A percentile compares a stretch with the other conserved stretches of the same genome.
These are phyloP conservation scores for Copidosoma floridanum DNA, from an alignment of 1,140 invertebrate genomes.

Conservation along the genomic window DNA sequence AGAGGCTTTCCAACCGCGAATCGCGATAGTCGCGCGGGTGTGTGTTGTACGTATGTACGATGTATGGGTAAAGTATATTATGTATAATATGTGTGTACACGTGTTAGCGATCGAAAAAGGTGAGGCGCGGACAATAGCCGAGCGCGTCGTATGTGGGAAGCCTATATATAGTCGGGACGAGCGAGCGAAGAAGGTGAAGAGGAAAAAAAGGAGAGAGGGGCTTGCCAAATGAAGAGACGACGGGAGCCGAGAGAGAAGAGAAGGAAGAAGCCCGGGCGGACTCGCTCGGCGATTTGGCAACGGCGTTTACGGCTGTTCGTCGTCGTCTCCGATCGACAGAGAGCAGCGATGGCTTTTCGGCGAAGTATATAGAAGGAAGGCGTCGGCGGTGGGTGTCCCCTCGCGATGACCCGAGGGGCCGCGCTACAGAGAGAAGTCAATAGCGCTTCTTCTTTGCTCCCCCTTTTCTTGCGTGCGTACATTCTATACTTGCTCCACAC, in stretches of 20 bases:
- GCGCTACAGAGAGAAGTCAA: constrained; percentile 26
- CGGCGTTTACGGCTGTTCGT: constrained; percentile 45
- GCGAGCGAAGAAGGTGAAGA: constrained; percentile 15
- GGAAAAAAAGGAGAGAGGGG: constrained; percentile 12
- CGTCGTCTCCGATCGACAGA: constrained; percentile 27
- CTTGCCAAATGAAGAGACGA: constrained; percentile 35
- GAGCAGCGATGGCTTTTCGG: background rate
- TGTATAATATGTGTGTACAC: too few relatives aligned
- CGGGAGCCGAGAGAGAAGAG: constrained; percentile 16
- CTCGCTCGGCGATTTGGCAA: constrained; percentile 53
- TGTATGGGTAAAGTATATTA: too few relatives aligned
- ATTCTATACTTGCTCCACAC: too few relatives aligned
- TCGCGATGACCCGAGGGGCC: constrained; percentile 41
- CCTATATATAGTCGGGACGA: constrained; percentile 11
- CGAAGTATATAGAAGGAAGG: constrained; percentile 24
- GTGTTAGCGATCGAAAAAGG: constrained; percentile 47
- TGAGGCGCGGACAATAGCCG: constrained; percentile 35
- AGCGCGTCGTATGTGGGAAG: too few relatives aligned
- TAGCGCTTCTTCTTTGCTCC: background rate
- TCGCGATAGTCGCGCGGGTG: constrained; percentile 31
- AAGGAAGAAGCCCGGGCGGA: constrained; percentile 24
- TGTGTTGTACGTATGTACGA: too few relatives aligned
- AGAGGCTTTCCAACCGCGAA: constrained; percentile 46
- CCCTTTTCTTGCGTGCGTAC: background rate
- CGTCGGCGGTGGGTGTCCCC: constrained; percentile 22